Base-by-base conservation (phyloP, 1,140 invertebrate species). In the Periplaneta americana region DNA sequence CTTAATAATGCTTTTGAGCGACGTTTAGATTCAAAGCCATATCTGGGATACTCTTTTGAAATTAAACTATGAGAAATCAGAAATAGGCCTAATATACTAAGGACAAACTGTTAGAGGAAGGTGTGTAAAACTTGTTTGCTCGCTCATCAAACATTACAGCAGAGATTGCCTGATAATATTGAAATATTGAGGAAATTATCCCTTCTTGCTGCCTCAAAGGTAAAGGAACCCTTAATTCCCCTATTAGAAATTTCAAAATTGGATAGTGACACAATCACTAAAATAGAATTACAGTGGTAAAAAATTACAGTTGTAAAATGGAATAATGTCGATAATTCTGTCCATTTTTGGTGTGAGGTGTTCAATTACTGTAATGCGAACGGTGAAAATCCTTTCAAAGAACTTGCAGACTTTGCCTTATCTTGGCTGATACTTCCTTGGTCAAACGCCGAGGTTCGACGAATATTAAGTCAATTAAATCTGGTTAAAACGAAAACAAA, bases 381-480 rank as follows among this genome's bases (percentile, higher is more conserved):
- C 32, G 78, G 75, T 31, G 36, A 74, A 34, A 78, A 84, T n/a
- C 81, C 82, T n/a, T 84, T 82, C 78, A 37, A 81, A 31, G 82
- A 83, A 78, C 74, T 85, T 35, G 48, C 80, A 2, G 80, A 82
- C 31, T 84, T 85, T 78, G 83, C 82, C 0, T 17, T 79, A 15
- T 79, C 34, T 5, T 2, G 78, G 17, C 57, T 85, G 10, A 35
- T 82, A 34, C 80, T 85, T n/a, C 82, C 77, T 39, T 78, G 33
- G n/a, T 82, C 78, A 3, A 84, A 84, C 37, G 84, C 84, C 0
- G 82, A 84, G 18, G 80, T 84, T 2, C 83, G 84, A 81, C 10
- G 84, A 31, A 32, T 84, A 10, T 84, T 85, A 31, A 85, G 84
- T 57, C 84, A 83, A 77, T 79, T 85, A 75, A 83, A 84, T 31